Percentiles rank a stretch among this genome's conserved stretches.
These are phyloP conservation scores for Varecia variegata DNA, from an alignment of 2,797 vertebrate genomes.

Conservation along the genomic window DNA sequence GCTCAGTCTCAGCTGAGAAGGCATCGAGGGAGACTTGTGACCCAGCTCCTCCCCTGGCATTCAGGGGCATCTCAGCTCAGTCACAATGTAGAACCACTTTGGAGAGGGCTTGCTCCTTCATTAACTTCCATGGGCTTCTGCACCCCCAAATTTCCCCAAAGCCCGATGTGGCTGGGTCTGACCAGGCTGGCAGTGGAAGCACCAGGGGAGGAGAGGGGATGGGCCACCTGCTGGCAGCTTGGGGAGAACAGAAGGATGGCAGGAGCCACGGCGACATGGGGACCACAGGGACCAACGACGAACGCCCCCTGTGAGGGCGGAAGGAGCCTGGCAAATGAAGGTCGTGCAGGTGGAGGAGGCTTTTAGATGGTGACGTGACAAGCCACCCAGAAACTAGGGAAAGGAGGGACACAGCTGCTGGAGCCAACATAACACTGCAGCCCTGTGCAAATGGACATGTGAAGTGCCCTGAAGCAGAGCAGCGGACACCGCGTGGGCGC, in stretches of 20 bases:
- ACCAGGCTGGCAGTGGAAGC: not conserved
- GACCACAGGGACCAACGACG: not conserved
- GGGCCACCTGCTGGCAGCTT: not conserved
- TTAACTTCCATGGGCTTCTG: not conserved
- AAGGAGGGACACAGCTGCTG: not conserved
- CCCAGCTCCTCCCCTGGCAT: fast-evolving
- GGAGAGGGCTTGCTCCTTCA: not conserved
- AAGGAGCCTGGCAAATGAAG: too few relatives aligned
- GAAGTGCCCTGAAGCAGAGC: not conserved
- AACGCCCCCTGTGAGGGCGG: fast-evolving
- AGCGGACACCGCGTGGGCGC: fast-evolving
- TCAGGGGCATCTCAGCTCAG: not conserved
- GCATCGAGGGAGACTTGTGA: fast-evolving
- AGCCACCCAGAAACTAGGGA: not conserved
- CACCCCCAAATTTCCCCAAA: not conserved
- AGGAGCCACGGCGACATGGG: fast-evolving
- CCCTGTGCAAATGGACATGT: not conserved
- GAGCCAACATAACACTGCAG: fast-evolving
- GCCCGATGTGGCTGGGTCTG: not conserved
- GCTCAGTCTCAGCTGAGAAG: not conserved
- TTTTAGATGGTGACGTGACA: not conserved
- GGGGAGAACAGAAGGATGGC: not conserved
- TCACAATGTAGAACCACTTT: not conserved
- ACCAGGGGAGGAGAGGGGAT: not conserved
- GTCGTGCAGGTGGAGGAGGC: fast-evolving